A percentile compares a stretch with the other conserved stretches of the same genome.
phyloP scores from a whole-genome alignment of 2,888 invertebrate genomes.

The Drosophila colorata region DNA sequence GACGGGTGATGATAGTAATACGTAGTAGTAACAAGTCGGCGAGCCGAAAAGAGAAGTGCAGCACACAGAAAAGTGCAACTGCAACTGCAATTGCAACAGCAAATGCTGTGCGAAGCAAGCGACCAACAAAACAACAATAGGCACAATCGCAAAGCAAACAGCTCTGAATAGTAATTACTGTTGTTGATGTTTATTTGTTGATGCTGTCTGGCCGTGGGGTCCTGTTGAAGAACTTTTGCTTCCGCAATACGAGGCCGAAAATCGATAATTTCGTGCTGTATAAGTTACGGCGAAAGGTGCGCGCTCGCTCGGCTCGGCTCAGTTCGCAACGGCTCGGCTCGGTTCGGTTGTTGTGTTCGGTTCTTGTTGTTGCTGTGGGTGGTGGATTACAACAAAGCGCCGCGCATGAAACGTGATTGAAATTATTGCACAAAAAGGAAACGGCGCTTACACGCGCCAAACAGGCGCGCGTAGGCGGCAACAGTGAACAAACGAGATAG shows the following conservation, averaged over 20 bases:
- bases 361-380: constrained; percentile 46
- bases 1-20: constrained; percentile 78
- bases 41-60: constrained; percentile 58
- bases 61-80: constrained; percentile 36
- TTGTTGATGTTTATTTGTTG: constrained; percentile 17
- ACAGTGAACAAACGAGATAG: constrained; percentile 33
- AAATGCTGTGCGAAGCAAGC: constrained; percentile 40
- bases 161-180: constrained; percentile 5
- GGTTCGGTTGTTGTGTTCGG: constrained; percentile 7
- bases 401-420: constrained; percentile 76
- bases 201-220: constrained; percentile 52
- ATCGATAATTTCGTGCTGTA: constrained; percentile 84
- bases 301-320: constrained; percentile 64
- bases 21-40: constrained; percentile 75
- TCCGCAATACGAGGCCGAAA: constrained; percentile 77
- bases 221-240: constrained; percentile 71
- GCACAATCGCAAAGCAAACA: constrained; percentile 8
- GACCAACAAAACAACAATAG: constrained; percentile 16
- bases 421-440: constrained; percentile 78
- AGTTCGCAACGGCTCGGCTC: constrained; percentile 21
- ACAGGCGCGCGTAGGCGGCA: constrained; percentile 67
- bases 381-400: constrained; percentile 53
- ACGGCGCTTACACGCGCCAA: constrained; percentile 73
- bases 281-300: constrained; percentile 84
- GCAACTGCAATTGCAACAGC: constrained; percentile 33